Conservation (phyloP, 2,888 invertebrate genomes). For the Eupithecia subumbrata region DNA sequence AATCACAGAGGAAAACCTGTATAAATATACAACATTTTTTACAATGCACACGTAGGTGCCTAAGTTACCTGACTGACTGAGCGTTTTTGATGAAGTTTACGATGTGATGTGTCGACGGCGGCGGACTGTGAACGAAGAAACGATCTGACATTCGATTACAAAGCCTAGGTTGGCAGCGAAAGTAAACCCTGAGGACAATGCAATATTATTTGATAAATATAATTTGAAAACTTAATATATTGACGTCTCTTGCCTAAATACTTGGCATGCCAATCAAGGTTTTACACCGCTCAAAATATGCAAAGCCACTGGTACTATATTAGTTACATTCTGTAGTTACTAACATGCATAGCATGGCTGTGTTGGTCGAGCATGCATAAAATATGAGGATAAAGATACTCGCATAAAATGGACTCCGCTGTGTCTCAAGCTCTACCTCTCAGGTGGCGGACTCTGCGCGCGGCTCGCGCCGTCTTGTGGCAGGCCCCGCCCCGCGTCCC, state of each 20-base stretch:
- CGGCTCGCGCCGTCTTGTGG: too few species aligned
- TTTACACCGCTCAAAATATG: neutral
- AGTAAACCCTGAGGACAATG: too few species aligned
- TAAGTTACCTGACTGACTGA: neutral
- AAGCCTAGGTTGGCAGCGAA: too few species aligned
- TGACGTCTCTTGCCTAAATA: neutral
- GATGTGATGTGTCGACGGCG: neutral
- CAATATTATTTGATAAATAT: too few species aligned
- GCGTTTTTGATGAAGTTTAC: neutral
- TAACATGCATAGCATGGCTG: neutral
- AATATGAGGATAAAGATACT: neutral
- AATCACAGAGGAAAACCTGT: neutral
- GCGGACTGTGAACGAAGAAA: too few species aligned
- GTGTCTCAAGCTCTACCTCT: neutral
- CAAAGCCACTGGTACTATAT: neutral
- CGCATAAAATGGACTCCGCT: neutral
- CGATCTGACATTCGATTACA: too few species aligned
- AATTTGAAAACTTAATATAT: too few species aligned
- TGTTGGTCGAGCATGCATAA: neutral
- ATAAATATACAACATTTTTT: neutral
- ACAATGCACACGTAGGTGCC: neutral
- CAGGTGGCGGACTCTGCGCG: too few species aligned
- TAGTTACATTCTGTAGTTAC: neutral
- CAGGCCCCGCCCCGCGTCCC: too few species aligned
- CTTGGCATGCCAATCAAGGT: neutral